These are phyloP conservation scores for Drosophila pachea DNA, from an alignment of 1,140 invertebrate genomes.

Conservation along the genomic window DNA sequence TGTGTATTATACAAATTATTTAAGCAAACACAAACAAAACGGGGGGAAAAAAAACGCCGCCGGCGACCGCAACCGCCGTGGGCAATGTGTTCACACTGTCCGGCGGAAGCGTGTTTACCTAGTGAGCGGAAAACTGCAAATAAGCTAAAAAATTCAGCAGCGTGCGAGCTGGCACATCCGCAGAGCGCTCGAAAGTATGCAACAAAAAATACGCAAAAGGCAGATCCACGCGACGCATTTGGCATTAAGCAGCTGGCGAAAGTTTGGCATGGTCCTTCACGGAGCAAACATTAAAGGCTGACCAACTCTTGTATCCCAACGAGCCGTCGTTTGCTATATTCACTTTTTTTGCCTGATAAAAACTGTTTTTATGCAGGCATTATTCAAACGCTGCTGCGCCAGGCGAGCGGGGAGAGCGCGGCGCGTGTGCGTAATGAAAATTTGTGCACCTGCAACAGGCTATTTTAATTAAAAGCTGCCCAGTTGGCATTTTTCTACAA, in stretches of 20 bases:
- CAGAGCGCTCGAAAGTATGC: slow-evolving; percentile 43
- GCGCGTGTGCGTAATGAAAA: too few relatives aligned
- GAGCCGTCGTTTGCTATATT: background rate
- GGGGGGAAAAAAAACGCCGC: background rate
- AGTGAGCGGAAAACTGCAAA: slow-evolving; percentile 41
- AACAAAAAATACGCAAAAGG: slow-evolving; percentile 26
- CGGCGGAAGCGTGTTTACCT: slow-evolving; percentile 4
- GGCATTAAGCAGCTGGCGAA: slow-evolving; percentile 12
- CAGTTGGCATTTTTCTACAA: slow-evolving; percentile 37
- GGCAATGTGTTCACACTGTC: slow-evolving; percentile 20
- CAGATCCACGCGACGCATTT: slow-evolving; percentile 24
- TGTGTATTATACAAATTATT: slow-evolving; percentile 57
- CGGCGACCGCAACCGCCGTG: slow-evolving; percentile 30
- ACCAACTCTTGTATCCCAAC: too few relatives aligned
- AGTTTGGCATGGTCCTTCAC: slow-evolving; percentile 5
- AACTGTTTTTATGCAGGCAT: slow-evolving; percentile 19
- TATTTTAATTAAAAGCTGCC: slow-evolving; percentile 73
- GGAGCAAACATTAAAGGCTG: background rate
- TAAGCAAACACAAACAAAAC: slow-evolving; percentile 41
- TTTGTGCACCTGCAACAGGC: slow-evolving; percentile 30
- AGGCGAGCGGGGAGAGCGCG: too few relatives aligned
- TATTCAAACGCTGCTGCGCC: slow-evolving; percentile 9
- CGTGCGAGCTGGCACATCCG: slow-evolving; percentile 26
- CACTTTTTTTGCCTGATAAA: slow-evolving; percentile 16
- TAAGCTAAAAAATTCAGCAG: slow-evolving; percentile 65